Evolutionary conservation across 2,888 invertebrate genomes (phyloP), one percentile per base, ranked within the genome.

Genomic region (Gasteruption jaculator): DNA sequence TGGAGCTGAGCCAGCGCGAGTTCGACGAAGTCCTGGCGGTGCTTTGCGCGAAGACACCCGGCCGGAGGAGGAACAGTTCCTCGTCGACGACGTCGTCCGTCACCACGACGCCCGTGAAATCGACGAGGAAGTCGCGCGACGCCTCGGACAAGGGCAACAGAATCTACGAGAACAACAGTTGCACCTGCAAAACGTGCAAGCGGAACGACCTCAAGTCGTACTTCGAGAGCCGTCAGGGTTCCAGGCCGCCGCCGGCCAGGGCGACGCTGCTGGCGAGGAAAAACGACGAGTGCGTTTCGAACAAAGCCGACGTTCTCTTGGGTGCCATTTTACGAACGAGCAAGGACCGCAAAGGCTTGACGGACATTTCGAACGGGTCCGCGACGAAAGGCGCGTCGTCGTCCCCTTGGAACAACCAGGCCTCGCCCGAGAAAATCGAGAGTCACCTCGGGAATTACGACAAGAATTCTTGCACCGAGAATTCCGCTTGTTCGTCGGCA

Each of bases 301-400:
- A 73, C 58, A 76, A 76, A 52, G 77, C 76, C 11, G 77, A 79
- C 53, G 63, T 76, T 37, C 54, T 79, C 44, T 58, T 79, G 39
- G 76, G 77, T 48, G 79, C 79, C 38, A 78, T 79, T 48, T 70
- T 79, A 56, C 68, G 77, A 20, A 73, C 76, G 38, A 74, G 72
- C 49, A 69, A 67, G 49, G 70, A 71, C 35, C 66, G 65, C 32
- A 64, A 63, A 29, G 52, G 53, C n/a, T 39, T 52, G n/a, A 35
- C 48, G 4, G 56, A 63, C 34, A 53, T 56, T 19, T 52, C 57
- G 5, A 61, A 54, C 36, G 64, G 58, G 27, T 53, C 58, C 42
- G 58, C 45, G 34, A 46, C 54, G 4, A 48, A 53, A 26, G 47
- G 48, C 7, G 31, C 38, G 8, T 27, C 39, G 42, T 18, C 39